phyloP scores from a whole-genome alignment of 2,888 invertebrate species.

The Mactromeris polynyma region DNA sequence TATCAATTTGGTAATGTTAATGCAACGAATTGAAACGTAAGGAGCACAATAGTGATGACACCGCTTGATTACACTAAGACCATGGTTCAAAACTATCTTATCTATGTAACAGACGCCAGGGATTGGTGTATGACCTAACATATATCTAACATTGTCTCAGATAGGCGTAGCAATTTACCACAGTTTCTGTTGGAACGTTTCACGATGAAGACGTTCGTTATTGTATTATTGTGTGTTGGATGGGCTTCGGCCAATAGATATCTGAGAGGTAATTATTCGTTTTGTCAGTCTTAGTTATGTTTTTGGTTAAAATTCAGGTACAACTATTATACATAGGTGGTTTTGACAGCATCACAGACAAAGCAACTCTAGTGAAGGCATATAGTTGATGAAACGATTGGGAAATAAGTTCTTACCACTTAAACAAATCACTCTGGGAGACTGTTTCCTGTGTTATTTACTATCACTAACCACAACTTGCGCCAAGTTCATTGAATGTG shows the following conservation, averaged over 20 bases:
- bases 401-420: no score
- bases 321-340: no score
- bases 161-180: conserved; percentile 21
- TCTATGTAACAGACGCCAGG: not conserved
- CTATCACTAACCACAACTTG: no score
- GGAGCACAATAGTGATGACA: not conserved
- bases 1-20: not conserved
- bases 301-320: no score
- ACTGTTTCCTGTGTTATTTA: no score
- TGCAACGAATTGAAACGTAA: not conserved
- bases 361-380: no score
- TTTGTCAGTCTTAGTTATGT: no score
- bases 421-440: no score
- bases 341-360: no score
- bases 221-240: conserved; percentile 25
- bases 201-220: conserved; percentile 42
- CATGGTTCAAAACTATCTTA: not conserved
- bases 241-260: conserved; percentile 19
- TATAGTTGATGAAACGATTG: no score
- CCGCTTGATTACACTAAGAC: not conserved
- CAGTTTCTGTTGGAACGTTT: conserved; percentile 31
- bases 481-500: no score
- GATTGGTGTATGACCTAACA: conserved; percentile 5
- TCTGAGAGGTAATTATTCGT: conserved; percentile 12
- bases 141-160: not conserved